Evolutionary conservation across 2,888 invertebrate species (phyloP).

Genomic region (Mimas tiliae): DNA sequence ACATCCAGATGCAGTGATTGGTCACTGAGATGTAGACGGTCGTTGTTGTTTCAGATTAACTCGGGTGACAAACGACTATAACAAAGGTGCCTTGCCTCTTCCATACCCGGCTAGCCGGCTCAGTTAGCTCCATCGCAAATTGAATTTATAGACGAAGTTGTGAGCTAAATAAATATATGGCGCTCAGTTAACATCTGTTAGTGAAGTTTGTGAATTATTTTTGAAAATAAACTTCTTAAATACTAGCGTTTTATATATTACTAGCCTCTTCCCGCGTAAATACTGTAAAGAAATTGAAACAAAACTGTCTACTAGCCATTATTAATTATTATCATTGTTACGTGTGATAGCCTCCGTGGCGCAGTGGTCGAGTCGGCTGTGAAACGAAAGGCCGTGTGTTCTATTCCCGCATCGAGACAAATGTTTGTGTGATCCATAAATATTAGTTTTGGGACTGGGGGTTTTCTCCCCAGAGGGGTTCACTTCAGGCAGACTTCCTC

Average conservation of each 20-base stretch:
- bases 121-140: constrained; percentile 35
- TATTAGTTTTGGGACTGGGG: too few relatives aligned
- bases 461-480: too few relatives aligned
- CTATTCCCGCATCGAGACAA: too few relatives aligned
- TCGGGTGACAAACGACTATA: constrained; percentile 49
- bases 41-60: constrained; percentile 50
- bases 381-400: too few relatives aligned
- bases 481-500: too few relatives aligned
- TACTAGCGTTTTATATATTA: background rate
- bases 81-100: constrained; percentile 42
- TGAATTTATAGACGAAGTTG: constrained; percentile 28
- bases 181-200: constrained; percentile 7
- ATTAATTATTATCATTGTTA: too few relatives aligned
- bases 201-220: constrained; percentile 22
- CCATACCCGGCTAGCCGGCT: constrained; percentile 45
- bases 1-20: constrained; percentile 46
- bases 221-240: background rate
- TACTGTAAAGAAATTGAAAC: too few relatives aligned
- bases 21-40: constrained; percentile 37
- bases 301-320: too few relatives aligned
- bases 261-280: too few relatives aligned
- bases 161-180: constrained; percentile 20
- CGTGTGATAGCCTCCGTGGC: too few relatives aligned
- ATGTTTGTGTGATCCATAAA: too few relatives aligned
- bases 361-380: too few relatives aligned